phyloP scores from a whole-genome alignment of 2,113 vertebrate species.

The Electrona antarctica region DNA sequence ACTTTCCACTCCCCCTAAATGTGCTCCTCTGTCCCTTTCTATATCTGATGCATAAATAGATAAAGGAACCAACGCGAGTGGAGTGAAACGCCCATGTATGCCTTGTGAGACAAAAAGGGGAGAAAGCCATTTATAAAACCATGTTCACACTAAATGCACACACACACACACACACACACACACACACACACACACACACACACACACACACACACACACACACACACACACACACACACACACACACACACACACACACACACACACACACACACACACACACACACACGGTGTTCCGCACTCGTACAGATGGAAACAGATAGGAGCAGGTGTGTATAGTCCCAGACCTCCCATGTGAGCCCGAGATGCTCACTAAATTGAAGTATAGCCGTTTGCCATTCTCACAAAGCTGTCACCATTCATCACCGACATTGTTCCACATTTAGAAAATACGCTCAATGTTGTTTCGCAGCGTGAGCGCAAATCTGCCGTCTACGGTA shows the following conservation, averaged over 20 bases:
- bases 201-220: not conserved
- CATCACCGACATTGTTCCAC: no score
- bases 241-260: conserved; percentile 4
- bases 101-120: conserved; percentile 44
- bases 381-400: no score
- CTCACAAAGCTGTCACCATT: no score
- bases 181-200: not conserved
- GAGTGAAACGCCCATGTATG: conserved; percentile 61
- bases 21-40: conserved; percentile 75
- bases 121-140: conserved; percentile 56
- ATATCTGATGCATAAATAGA: conserved; percentile 82
- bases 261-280: not conserved
- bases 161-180: conserved; percentile 2
- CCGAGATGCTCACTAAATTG: no score
- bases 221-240: conserved; percentile 20
- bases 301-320: not conserved
- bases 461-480: no score
- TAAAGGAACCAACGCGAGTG: conserved; percentile 62
- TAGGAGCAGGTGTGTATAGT: no score
- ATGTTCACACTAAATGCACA: conserved; percentile 40
- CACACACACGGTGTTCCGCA: not conserved
- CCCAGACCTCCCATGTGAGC: no score
- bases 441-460: no score
- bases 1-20: conserved; percentile 77
- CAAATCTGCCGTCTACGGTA: no score